Percentiles rank a stretch among this genome's conserved stretches.
These are phyloP conservation scores for Tubulanus polymorphus DNA, from an alignment of 2,888 invertebrate genomes.

Conservation along the genomic window DNA sequence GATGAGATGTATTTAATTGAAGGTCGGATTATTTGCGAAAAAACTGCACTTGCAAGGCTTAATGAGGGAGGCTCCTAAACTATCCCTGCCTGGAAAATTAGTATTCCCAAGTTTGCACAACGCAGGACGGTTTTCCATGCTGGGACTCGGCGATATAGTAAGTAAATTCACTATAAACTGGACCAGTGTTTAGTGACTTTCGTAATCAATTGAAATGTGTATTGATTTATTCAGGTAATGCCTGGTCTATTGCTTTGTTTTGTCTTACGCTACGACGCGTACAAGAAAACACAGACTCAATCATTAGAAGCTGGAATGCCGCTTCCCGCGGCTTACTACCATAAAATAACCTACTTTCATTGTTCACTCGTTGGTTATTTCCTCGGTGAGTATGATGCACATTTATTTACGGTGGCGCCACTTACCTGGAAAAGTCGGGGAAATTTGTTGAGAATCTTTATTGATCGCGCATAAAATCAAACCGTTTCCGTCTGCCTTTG, in stretches of 20 bases:
- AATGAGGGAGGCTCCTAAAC: conserved; percentile 86
- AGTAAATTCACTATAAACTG: conserved; percentile 34
- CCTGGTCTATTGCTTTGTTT: conserved; percentile 92
- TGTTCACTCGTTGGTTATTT: conserved; percentile 97
- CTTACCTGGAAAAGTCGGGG: too few relatives aligned
- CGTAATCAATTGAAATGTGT: background rate
- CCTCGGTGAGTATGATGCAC: conserved; percentile 75
- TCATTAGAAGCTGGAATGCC: conserved; percentile 62
- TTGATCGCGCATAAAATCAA: too few relatives aligned
- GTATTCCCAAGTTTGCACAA: conserved; percentile 91
- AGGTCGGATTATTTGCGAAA: conserved; percentile 87
- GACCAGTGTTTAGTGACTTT: background rate
- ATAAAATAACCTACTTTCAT: conserved; percentile 82
- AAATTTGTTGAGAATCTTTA: too few relatives aligned
- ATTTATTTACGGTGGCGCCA: too few relatives aligned
- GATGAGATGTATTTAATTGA: conserved; percentile 10
- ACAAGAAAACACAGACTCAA: conserved; percentile 81
- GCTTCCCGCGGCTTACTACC: conserved; percentile 55
- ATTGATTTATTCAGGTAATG: conserved; percentile 67
- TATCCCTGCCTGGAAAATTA: conserved; percentile 92
- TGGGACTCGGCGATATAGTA: conserved; percentile 67
- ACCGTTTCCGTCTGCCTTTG: too few relatives aligned
- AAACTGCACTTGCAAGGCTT: conserved; percentile 87
- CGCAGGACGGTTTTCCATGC: conserved; percentile 94
- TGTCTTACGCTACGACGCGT: conserved; percentile 94